Percentiles rank a stretch among this genome's conserved stretches.
Evolutionary conservation across 2,888 invertebrate genomes (phyloP).

Genomic region (Lasioglossum villosulum): DNA sequence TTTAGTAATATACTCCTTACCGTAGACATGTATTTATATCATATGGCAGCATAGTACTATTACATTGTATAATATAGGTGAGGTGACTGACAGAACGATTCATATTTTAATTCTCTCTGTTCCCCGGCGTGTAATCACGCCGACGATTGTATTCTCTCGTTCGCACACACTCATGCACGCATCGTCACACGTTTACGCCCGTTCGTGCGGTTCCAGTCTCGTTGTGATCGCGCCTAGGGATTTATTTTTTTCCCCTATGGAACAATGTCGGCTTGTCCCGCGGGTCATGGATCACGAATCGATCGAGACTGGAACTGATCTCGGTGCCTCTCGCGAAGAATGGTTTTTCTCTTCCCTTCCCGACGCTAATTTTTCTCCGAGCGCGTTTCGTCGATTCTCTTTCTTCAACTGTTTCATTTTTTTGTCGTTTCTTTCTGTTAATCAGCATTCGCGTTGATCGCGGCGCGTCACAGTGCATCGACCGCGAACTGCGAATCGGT

Average conservation of each 20-base stretch:
- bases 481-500: conserved; percentile 65
- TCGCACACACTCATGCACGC: conserved; percentile 40
- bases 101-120: conserved; percentile 68
- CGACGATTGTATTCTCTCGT: conserved; percentile 46
- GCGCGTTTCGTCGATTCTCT: conserved; percentile 27
- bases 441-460: conserved; percentile 38
- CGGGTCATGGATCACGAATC: conserved; percentile 36
- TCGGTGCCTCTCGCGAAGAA: conserved; percentile 2
- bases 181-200: conserved; percentile 9
- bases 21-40: conserved; percentile 84
- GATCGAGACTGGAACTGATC: conserved; percentile 43
- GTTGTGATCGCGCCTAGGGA: conserved; percentile 12
- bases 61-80: conserved; percentile 83
- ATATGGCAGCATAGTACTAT: conserved; percentile 84
- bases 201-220: conserved; percentile 31
- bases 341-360: neutral
- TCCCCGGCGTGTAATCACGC: conserved; percentile 52
- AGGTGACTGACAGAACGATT: conserved; percentile 82
- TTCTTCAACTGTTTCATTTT: neutral
- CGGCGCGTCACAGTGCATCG: conserved; percentile 51
- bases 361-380: conserved; percentile 16
- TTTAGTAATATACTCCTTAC: conserved; percentile 82
- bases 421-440: conserved; percentile 17
- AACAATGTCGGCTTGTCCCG: conserved; percentile 36
- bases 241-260: conserved; percentile 18